Base-by-base conservation (phyloP, 2,113 vertebrate genomes). In the Zosterops borbonicus region DNA sequence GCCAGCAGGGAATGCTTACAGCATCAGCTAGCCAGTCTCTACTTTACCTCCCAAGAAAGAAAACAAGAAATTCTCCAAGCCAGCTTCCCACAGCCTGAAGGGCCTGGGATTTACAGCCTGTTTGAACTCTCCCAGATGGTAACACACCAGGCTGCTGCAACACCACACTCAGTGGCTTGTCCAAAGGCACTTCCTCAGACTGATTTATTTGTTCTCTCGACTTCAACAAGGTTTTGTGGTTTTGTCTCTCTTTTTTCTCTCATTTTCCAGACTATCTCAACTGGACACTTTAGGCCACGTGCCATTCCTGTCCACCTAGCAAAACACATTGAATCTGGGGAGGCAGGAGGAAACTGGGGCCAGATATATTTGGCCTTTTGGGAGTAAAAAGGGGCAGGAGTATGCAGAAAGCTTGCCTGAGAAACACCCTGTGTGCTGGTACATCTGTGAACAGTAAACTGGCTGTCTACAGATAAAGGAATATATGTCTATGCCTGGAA, bases 171-270 rank as follows among this genome's bases (percentile, higher is more conserved):
- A 81, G 35, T 88, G 94, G 47, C 44, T 89, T 84, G 50, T 97
- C 97, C 92, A 96, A 95, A 92, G 60, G 37, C 82, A 89, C 87
- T 97, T 97, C 89, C 82, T 97, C 74, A 44, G 33, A 71, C 63
- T 94, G 90, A 97, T 97, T 97, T 95, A 90, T 97, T 96, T 96
- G 71, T 97, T 94, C 78, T 87, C 86, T 97, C 81, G 92, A 29
- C 74, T 86, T 74, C 89, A 89, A 52, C 49, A 69, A n/a, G 52
- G 49, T 55, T 84, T 58, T 65, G 13, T 76, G 53, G 87, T 77
- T 92, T 62, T 44, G 15, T 80, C 31, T 91, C 65, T 83, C 21
- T 69, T 21, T 56, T 20, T 33, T 85, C 16, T 52, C 52, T 55
- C 6, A 13, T 77, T 86, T 87, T 80, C 49, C 42, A 83, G 31